Conservation (phyloP, 2,797 vertebrate genomes). For the Moxostoma hubbsi region DNA sequence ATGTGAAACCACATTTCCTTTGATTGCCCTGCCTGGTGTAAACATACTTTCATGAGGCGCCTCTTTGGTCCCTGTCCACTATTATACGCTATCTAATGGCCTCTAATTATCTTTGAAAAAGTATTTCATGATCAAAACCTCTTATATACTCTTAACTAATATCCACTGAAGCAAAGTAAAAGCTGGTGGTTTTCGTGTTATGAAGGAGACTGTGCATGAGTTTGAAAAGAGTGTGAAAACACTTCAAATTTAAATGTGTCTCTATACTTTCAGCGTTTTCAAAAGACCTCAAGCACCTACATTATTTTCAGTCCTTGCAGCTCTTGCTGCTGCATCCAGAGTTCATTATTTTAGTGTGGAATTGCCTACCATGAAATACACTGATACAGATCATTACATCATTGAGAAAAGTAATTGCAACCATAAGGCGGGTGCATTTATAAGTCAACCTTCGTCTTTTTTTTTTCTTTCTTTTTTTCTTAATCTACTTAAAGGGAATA, state of each 20-base stretch:
- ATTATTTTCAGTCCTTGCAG: constrained; percentile 4
- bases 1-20: constrained; percentile 43
- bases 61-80: constrained; percentile 31
- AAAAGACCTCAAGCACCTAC: not conserved
- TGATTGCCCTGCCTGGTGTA: constrained; percentile 38
- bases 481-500: not conserved
- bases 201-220: not conserved
- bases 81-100: constrained; percentile 44
- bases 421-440: not conserved
- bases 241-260: constrained; percentile 13
- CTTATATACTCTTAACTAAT: constrained; percentile 2
- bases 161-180: constrained; percentile 36
- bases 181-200: not conserved
- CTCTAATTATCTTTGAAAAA: constrained; percentile 39
- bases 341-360: not conserved
- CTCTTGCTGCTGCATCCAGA: constrained; percentile 7
- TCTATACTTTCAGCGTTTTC: constrained; percentile 3
- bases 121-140: constrained; percentile 39
- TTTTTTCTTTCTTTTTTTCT: not conserved
- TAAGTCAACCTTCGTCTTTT: not conserved
- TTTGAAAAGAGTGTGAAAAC: constrained; percentile 5
- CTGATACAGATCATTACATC: constrained; percentile 8
- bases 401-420: constrained; percentile 11
- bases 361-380: constrained; percentile 12
- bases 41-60: constrained; percentile 46